Conservation (phyloP, 2,888 invertebrate genomes). For the Bhutanitis thaidina region DNA sequence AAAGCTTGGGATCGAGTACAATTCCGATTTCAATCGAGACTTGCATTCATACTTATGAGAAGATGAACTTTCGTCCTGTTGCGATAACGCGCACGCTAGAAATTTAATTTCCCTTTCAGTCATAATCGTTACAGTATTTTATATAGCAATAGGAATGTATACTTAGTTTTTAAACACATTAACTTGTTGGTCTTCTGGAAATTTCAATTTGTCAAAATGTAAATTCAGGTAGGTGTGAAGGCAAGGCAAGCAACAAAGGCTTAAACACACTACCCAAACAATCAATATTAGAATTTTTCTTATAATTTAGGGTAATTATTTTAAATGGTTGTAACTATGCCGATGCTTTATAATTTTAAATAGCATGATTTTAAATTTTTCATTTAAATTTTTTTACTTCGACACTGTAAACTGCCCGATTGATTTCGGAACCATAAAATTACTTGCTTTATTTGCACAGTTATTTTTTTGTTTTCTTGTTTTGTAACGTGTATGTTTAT, state of each 20-base stretch:
- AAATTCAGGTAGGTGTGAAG: too few relatives aligned
- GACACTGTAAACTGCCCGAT: slow-evolving; percentile 4
- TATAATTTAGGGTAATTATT: too few relatives aligned
- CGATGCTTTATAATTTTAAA: too few relatives aligned
- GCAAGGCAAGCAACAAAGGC: too few relatives aligned
- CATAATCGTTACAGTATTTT: not conserved
- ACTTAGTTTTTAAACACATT: too few relatives aligned
- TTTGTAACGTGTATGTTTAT: slow-evolving; percentile 67
- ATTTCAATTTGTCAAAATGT: too few relatives aligned
- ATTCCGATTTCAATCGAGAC: slow-evolving; percentile 12
- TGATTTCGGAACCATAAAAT: not conserved
- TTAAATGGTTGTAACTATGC: too few relatives aligned
- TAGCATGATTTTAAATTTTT: too few relatives aligned
- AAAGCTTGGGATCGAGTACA: slow-evolving; percentile 16
- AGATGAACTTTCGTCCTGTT: slow-evolving; percentile 20
- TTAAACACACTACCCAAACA: too few relatives aligned
- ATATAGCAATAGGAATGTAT: too few relatives aligned
- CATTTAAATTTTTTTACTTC: slow-evolving; percentile 6
- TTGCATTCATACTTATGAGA: slow-evolving; percentile 14
- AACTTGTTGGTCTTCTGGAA: too few relatives aligned
- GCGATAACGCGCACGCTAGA: slow-evolving; percentile 2
- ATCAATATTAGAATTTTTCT: too few relatives aligned
- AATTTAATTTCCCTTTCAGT: not conserved
- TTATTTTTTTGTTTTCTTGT: slow-evolving; percentile 53
- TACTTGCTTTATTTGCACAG: slow-evolving; percentile 28